Evolutionary conservation across 1,140 invertebrate species (phyloP).

Genomic region (Meloidogyne exigua): DNA sequence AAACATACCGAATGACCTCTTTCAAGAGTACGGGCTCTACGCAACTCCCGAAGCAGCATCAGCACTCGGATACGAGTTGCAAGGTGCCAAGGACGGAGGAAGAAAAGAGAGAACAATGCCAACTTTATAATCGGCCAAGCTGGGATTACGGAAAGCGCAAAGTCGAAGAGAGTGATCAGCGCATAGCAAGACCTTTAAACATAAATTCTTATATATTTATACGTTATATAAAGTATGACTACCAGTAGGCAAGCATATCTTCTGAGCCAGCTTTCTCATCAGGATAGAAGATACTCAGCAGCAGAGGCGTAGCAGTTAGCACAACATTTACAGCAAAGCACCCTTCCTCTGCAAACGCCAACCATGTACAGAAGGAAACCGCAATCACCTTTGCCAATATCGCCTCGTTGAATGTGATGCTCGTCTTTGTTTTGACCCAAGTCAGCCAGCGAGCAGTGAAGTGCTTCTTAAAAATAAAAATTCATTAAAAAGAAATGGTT

Average conservation of each 20-base stretch:
- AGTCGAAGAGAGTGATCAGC: not conserved
- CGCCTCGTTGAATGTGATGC: not conserved
- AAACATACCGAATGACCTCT: not conserved
- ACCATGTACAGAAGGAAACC: not conserved
- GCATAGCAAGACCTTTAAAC: not conserved
- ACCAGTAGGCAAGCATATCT: not conserved
- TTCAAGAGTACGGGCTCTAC: not conserved
- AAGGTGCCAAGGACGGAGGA: not conserved
- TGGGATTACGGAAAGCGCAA: not conserved
- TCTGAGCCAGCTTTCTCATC: not conserved
- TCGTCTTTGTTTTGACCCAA: not conserved
- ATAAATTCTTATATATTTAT: not conserved
- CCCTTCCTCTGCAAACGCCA: not conserved
- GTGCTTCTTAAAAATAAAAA: not conserved
- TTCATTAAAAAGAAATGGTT: not conserved
- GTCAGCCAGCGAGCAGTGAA: not conserved
- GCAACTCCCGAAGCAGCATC: not conserved
- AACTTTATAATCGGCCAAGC: not conserved
- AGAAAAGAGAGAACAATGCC: not conserved
- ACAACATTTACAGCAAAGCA: not conserved
- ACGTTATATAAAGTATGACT: not conserved
- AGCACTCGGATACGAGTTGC: not conserved
- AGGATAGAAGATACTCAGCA: not conserved
- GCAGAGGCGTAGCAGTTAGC: not conserved
- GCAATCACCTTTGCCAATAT: not conserved